phyloP scores from a whole-genome alignment of 64 coral and sea anemone species.

The Hydrozoanthus tunicans region DNA sequence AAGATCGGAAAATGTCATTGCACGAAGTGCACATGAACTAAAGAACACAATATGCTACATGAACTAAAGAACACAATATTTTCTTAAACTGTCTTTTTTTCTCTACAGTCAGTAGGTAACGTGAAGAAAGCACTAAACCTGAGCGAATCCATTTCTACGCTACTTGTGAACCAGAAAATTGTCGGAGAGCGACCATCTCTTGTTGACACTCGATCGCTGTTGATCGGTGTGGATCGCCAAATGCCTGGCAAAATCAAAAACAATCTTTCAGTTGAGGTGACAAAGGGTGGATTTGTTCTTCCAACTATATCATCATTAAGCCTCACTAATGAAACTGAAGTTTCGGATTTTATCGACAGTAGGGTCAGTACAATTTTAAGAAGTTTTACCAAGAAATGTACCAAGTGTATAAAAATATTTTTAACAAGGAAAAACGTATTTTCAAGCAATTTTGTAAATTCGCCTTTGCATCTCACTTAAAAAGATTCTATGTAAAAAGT shows the following conservation, averaged over 20 bases:
- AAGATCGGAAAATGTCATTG: too few relatives aligned
- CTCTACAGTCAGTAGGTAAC: neutral
- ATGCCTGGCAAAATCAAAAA: slow-evolving; percentile 9
- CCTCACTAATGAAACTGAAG: neutral
- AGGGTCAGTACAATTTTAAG: neutral
- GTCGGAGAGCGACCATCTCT: slow-evolving; percentile 47
- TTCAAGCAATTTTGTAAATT: too few relatives aligned
- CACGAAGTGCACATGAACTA: too few relatives aligned
- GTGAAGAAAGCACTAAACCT: slow-evolving; percentile 23
- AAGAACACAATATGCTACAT: too few relatives aligned
- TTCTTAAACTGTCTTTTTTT: neutral
- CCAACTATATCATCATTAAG: neutral
- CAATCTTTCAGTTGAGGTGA: neutral
- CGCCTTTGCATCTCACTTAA: too few relatives aligned
- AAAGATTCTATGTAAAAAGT: too few relatives aligned
- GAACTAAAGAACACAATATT: neutral
- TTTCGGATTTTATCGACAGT: slow-evolving; percentile 42
- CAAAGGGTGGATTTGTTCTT: slow-evolving; percentile 33
- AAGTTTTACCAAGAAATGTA: too few relatives aligned
- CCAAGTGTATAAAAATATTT: too few relatives aligned
- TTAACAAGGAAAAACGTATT: too few relatives aligned
- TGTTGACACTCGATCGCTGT: slow-evolving; percentile 13
- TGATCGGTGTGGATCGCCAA: slow-evolving; percentile 45
- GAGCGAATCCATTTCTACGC: slow-evolving; percentile 18
- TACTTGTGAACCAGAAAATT: slow-evolving; percentile 42